Conservation (phyloP, 1,140 invertebrate species). For the Oreohelix idahoensis region DNA sequence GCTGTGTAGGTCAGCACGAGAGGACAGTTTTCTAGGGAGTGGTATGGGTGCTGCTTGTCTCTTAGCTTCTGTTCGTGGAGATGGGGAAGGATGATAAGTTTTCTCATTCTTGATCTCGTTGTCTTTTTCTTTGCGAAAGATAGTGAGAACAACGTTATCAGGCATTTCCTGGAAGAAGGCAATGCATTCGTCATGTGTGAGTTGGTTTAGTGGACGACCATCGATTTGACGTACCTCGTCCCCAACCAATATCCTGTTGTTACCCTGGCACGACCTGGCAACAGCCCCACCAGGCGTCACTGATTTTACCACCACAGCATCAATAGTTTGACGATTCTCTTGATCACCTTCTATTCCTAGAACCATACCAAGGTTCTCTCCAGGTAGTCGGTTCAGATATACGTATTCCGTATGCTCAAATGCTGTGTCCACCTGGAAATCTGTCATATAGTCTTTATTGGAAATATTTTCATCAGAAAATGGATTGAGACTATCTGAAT, state of each 20-base stretch:
- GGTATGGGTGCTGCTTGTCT: neutral
- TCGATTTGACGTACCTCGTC: slow-evolving; percentile 92
- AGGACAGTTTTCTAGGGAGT: neutral
- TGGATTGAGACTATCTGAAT: too few species aligned
- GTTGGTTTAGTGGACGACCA: slow-evolving; percentile 80
- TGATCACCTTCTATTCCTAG: slow-evolving; percentile 92
- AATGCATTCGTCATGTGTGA: slow-evolving; percentile 91
- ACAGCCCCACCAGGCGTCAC: slow-evolving; percentile 91
- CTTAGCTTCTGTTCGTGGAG: neutral
- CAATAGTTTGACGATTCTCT: slow-evolving; percentile 78
- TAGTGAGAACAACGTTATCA: slow-evolving; percentile 53
- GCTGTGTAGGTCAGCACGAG: neutral
- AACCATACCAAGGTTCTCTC: slow-evolving; percentile 90
- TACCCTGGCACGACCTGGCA: slow-evolving; percentile 83
- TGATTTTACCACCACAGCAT: slow-evolving; percentile 88
- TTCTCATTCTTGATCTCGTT: neutral
- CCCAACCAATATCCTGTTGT: slow-evolving; percentile 77
- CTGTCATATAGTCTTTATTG: neutral
- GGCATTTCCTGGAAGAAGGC: slow-evolving; percentile 75
- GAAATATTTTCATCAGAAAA: too few species aligned
- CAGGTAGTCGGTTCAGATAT: slow-evolving; percentile 84
- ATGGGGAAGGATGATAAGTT: neutral
- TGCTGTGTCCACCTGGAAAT: neutral
- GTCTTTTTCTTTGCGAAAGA: neutral
- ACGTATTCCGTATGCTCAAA: slow-evolving; percentile 74